Base-by-base conservation (phyloP, 2,888 invertebrate species). In the Trisateles emortualis region DNA sequence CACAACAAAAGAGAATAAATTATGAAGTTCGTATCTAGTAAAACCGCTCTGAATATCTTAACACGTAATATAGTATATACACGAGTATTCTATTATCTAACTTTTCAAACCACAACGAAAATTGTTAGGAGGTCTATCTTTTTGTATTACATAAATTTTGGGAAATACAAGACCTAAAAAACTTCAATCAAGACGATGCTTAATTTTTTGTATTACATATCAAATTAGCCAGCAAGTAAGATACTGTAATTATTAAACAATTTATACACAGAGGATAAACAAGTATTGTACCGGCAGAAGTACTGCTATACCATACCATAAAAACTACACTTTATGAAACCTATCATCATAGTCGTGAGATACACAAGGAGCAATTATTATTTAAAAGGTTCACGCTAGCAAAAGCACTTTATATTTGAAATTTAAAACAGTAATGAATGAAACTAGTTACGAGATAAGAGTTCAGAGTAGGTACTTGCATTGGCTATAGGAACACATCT, bases 401-500 rank as follows among this genome's bases (percentile, higher is more conserved):
- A 42, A 52, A 42, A 50, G 53, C 66, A 66, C 58, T 62, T 53
- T 64, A 61, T 61, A 63, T 66, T 74, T 63, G 33, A 64, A 63
- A 62, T 71, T 68, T 68, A 60, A 68, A 64, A 59, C 62, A 68
- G 56, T 64, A 71, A 68, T 79, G 74, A 80, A 80, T 79, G 74
- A 70, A 78, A 69, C 76, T 81, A 60, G 76, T 80, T 81, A 79
- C 71, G 52, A 59, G 77, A 69, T 74, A 71, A 73, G 54, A 64
- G 67, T 66, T 69, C 68, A 59, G 67, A 54, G 69, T 41, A 50
- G 44, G 16, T 26, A 26, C 40, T 53, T 60, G 57, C 59, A 54
- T 57, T 69, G 64, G 40, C 49, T 65, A 59, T 40, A 61, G 50
- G 49, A 54, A 50, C 72, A 67, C 73, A 73, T 76, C 72, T 72